Conservation (phyloP, 2,888 invertebrate species). For the Balanococcus diminutus region DNA sequence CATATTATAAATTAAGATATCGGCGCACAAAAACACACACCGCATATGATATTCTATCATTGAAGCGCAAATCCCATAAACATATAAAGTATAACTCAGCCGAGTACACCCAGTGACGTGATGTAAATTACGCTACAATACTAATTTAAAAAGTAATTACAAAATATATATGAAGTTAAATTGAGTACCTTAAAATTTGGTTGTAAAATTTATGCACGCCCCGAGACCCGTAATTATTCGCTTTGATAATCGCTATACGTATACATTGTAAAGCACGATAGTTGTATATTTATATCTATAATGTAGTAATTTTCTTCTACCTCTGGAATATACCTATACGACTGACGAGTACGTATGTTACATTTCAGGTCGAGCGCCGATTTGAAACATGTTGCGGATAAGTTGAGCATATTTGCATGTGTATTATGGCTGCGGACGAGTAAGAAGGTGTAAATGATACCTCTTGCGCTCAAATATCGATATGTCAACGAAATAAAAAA, state of each 20-base stretch:
- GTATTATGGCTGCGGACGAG: background rate
- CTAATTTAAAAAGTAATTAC: conserved; percentile 40
- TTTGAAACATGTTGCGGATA: background rate
- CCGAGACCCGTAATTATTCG: conserved; percentile 16
- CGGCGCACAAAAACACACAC: background rate
- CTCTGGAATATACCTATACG: background rate
- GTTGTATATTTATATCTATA: background rate
- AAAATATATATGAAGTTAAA: conserved; percentile 33
- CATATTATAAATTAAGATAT: background rate
- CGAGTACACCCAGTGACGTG: background rate
- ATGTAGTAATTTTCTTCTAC: too few relatives aligned
- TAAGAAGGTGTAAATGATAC: background rate
- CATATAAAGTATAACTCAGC: background rate
- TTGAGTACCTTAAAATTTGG: conserved; percentile 33
- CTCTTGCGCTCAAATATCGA: background rate
- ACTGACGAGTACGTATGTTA: background rate
- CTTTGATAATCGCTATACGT: conserved; percentile 17
- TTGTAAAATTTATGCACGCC: conserved; percentile 34
- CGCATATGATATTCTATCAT: background rate
- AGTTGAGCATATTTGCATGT: background rate
- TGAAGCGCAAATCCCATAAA: background rate
- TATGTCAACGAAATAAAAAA: background rate
- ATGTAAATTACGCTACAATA: conserved; percentile 14
- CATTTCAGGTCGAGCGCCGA: background rate
- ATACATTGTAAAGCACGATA: background rate